A percentile compares a stretch with the other conserved stretches of the same genome.
Conservation (phyloP, 2,113 vertebrate species). For the Progne subis region DNA sequence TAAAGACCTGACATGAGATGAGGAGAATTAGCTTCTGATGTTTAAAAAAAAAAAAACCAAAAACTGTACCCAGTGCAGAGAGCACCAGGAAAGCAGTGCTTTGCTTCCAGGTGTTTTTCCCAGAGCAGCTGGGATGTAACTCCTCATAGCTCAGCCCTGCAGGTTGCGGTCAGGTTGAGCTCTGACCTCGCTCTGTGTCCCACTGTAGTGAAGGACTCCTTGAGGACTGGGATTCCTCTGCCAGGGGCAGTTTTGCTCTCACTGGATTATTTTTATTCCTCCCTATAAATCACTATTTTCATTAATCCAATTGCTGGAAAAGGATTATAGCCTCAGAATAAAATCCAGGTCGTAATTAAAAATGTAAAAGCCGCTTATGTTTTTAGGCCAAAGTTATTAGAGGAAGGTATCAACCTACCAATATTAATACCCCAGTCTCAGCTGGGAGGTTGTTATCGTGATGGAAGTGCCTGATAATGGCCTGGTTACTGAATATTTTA, state of each 20-base stretch:
- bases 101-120: not conserved
- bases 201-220: not conserved
- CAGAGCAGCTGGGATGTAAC: rapidly evolving
- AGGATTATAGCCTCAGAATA: conserved; percentile 35
- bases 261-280: not conserved
- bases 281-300: not conserved
- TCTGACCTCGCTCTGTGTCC: not conserved
- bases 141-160: not conserved
- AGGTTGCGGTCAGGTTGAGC: too few relatives aligned
- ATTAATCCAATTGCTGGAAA: conserved; percentile 57
- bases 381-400: conserved; percentile 61
- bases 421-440: not conserved
- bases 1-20: not conserved
- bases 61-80: not conserved
- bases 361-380: conserved; percentile 43
- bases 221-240: not conserved
- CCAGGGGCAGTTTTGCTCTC: not conserved
- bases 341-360: conserved; percentile 35
- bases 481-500: not conserved
- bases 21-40: not conserved
- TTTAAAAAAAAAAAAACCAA: not conserved
- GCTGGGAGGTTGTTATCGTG: not conserved
- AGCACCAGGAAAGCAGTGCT: not conserved
- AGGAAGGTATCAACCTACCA: not conserved
- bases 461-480: not conserved